Base-by-base conservation (phyloP, 2,797 vertebrate species). In the Enteromius paludinosus region DNA sequence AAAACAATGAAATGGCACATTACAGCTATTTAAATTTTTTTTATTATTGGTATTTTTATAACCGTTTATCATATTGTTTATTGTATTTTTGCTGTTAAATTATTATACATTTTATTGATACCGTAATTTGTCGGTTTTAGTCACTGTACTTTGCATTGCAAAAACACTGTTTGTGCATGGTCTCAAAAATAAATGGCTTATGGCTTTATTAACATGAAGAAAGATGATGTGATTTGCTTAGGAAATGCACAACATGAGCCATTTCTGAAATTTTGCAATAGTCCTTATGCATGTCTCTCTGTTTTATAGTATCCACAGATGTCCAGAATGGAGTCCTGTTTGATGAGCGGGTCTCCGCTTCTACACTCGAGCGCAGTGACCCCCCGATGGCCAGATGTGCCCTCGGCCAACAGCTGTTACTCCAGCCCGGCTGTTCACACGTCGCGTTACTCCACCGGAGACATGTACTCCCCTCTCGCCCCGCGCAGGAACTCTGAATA, bases 401-500 rank as follows among this genome's bases (percentile, higher is more conserved):
- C 98, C 0, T 92, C 97, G 0, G 94, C 95, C 15, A 98, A 97
- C 93, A 94, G 96, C 89, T 99, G 98, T 93, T 99, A 98, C 92
- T 93, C 95, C 4, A 97, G 96, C 92, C 96, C 97, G 33, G 91
- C 97, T 92, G 96, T 98, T 96, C 98, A 98, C 91, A 96, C 97
- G 43, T 93, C 97, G 0, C 96, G 97, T 91, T 99, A 98, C 0
- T 93, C 96, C 79, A 95, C 97, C 33, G 96, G 96, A 83, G 98
- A 99, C 90, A 95, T 99, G 95, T 99, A 98, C 91, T 94, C 97
- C 0, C 96, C 97, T 9, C 85, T 99, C 88, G 95, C 95, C 76
- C 95, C 97, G 0, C 96, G 97, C 87, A 96, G 97, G 89, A 99
- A 97, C 95, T 98, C 97, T 0, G 98, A 99, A 90, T 99, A 99